These are phyloP conservation scores for Anarrhichthys ocellatus DNA, from an alignment of 2,113 vertebrate species.

Conservation along the genomic window DNA sequence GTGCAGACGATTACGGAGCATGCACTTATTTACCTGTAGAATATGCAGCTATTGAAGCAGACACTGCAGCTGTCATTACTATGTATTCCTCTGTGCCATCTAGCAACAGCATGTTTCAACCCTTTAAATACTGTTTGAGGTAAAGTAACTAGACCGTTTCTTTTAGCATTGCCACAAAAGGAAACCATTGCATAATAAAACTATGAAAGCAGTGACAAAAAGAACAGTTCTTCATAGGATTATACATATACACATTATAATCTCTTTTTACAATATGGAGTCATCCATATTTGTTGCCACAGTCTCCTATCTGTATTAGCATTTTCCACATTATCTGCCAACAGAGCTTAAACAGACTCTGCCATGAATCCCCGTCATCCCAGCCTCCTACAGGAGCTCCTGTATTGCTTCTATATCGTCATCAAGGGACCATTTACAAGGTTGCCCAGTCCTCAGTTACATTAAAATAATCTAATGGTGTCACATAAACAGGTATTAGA, in stretches of 20 bases:
- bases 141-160: conserved; percentile 52
- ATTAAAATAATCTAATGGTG: conserved; percentile 44
- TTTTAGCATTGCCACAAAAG: conserved; percentile 48
- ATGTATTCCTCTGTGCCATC: conserved; percentile 18
- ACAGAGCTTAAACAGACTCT: conserved; percentile 18
- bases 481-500: conserved; percentile 22
- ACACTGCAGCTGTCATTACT: conserved; percentile 40
- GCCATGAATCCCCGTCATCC: conserved; percentile 20
- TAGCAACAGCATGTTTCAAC: conserved; percentile 37
- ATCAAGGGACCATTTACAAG: conserved; percentile 29
- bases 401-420: conserved; percentile 58
- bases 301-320: conserved; percentile 20
- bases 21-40: conserved; percentile 61
- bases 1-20: conserved; percentile 63
- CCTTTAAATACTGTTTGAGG: conserved; percentile 71
- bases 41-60: conserved; percentile 44
- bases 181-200: conserved; percentile 61
- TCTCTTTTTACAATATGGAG: conserved; percentile 38
- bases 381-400: conserved; percentile 12
- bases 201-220: conserved; percentile 50
- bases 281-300: conserved; percentile 19
- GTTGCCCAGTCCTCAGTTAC: conserved; percentile 25
- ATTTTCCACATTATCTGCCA: conserved; percentile 40
- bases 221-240: conserved; percentile 35
- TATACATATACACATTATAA: conserved; percentile 36